phyloP scores from a whole-genome alignment of 2,888 invertebrate genomes.

The Lepidochitona cinerea region DNA sequence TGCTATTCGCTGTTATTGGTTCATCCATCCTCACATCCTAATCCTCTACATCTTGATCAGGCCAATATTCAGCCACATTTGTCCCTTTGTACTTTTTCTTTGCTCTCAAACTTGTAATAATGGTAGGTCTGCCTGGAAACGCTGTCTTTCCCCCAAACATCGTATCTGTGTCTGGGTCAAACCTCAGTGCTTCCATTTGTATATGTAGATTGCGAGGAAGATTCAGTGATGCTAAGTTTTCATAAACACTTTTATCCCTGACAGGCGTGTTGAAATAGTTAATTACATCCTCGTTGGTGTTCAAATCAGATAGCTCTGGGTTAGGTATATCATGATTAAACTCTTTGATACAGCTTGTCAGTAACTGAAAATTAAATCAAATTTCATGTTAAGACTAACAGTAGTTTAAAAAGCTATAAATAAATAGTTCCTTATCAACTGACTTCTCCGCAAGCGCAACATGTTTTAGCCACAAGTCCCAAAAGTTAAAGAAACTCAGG shows the following conservation, averaged over 20 bases:
- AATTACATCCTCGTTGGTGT: slow-evolving; percentile 75
- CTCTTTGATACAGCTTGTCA: slow-evolving; percentile 80
- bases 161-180: slow-evolving; percentile 85
- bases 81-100: slow-evolving; percentile 80
- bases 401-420: too few species aligned
- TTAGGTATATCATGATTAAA: slow-evolving; percentile 87
- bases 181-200: slow-evolving; percentile 84
- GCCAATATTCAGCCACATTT: not conserved
- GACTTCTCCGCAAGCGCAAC: too few species aligned
- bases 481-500: too few species aligned
- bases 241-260: slow-evolving; percentile 47
- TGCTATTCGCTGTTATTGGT: not conserved
- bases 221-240: slow-evolving; percentile 71
- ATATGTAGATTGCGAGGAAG: slow-evolving; percentile 91
- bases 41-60: not conserved
- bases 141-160: slow-evolving; percentile 84
- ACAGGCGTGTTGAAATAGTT: slow-evolving; percentile 56
- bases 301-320: slow-evolving; percentile 82
- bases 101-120: slow-evolving; percentile 86
- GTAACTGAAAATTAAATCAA: slow-evolving; percentile 70
- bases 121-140: slow-evolving; percentile 86
- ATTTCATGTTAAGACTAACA: not conserved
- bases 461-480: too few species aligned
- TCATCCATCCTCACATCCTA: not conserved
- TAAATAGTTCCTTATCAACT: too few species aligned